phyloP scores from a whole-genome alignment of 2,797 vertebrate species.

The Trichosurus vulpecula region DNA sequence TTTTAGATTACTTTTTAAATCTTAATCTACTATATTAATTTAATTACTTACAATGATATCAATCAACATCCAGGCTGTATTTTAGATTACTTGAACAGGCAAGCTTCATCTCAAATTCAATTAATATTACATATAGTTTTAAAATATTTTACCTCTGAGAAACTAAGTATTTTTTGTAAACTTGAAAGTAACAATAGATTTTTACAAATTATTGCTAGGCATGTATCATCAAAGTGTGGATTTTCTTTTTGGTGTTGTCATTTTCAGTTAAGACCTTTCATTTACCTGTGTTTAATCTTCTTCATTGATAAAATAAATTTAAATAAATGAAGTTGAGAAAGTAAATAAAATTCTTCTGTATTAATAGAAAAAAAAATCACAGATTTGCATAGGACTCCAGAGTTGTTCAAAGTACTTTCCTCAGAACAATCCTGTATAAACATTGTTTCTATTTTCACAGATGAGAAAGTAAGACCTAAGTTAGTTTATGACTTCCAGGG shows the following conservation, averaged over 20 bases:
- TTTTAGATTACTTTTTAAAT: not conserved
- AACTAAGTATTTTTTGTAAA: slow-evolving; percentile 31
- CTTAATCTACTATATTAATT: not conserved
- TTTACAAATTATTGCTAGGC: slow-evolving; percentile 14
- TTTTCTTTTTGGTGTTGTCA: not conserved
- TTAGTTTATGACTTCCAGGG: too few relatives aligned
- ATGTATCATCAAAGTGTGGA: slow-evolving; percentile 6
- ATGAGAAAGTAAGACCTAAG: not conserved
- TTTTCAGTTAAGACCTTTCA: not conserved
- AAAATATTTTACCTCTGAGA: not conserved
- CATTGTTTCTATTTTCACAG: not conserved
- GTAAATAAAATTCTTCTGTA: not conserved
- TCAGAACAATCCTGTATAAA: not conserved
- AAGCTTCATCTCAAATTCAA: not conserved
- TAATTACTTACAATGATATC: not conserved
- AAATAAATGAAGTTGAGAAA: not conserved
- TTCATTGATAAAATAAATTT: not conserved
- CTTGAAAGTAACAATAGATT: slow-evolving; percentile 34
- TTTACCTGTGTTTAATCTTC: not conserved
- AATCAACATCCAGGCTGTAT: not conserved
- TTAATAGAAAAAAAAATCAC: not conserved
- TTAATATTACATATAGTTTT: slow-evolving; percentile 7
- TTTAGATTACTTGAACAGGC: slow-evolving; percentile 45
- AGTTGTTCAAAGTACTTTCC: not conserved
- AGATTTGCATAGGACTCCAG: not conserved